Conservation (phyloP, 2,888 invertebrate genomes). For the Drosophila subquinaria region DNA sequence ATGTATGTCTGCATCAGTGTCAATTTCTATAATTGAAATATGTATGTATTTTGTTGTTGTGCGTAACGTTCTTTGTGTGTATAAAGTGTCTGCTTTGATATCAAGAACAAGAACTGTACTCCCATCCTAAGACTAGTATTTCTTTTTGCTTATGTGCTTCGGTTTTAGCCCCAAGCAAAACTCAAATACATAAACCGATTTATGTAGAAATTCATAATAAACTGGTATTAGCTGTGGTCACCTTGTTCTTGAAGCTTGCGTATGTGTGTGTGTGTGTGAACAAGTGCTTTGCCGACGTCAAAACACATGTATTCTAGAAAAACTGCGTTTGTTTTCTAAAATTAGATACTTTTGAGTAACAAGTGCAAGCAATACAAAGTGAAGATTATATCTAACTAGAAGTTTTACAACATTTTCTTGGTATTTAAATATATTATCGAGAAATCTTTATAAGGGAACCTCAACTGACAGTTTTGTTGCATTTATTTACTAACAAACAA, state of each 20-base stretch:
- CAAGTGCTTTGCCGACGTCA: constrained; percentile 38
- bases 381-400: not conserved
- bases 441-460: constrained; percentile 23
- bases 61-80: not conserved
- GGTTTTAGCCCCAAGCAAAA: constrained; percentile 8
- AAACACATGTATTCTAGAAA: constrained; percentile 22
- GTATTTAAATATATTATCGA: not conserved
- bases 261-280: constrained; percentile 22
- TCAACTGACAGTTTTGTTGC: constrained; percentile 30
- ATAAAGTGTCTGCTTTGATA: constrained; percentile 11
- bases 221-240: constrained; percentile 45
- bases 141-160: constrained; percentile 15
- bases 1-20: constrained; percentile 13
- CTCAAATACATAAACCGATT: not conserved
- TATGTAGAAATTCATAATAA: constrained; percentile 17
- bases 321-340: not conserved
- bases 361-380: not conserved
- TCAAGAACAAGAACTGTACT: constrained; percentile 6
- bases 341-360: not conserved
- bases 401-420: constrained; percentile 5
- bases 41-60: constrained; percentile 31
- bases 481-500: constrained; percentile 53
- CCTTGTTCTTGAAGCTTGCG: constrained; percentile 27
- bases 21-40: constrained; percentile 59
- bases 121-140: constrained; percentile 9